These are phyloP conservation scores for Megathymus violae DNA, from an alignment of 1,140 invertebrate species.

Conservation along the genomic window DNA sequence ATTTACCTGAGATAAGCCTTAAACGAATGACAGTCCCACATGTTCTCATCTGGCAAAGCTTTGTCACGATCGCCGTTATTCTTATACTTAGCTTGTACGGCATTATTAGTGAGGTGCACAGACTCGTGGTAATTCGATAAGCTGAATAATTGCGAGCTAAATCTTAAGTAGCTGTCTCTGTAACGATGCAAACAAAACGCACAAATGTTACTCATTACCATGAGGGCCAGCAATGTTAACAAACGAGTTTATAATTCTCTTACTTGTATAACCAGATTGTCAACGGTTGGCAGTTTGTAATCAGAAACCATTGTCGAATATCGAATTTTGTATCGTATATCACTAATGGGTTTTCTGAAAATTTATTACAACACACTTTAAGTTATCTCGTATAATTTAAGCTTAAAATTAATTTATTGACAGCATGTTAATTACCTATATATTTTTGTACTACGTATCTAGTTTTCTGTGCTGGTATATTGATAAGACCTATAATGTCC, in stretches of 20 bases:
- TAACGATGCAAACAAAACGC: constrained; percentile 49
- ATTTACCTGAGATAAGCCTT: constrained; percentile 87
- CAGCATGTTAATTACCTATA: constrained; percentile 87
- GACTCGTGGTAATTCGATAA: constrained; percentile 96
- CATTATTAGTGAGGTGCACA: constrained; percentile 96
- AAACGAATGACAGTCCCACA: constrained; percentile 94
- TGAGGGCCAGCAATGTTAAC: constrained; percentile 3
- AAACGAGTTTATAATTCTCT: constrained; percentile 45
- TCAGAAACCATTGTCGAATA: constrained; percentile 96
- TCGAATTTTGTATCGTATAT: constrained; percentile 97
- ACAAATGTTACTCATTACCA: constrained; percentile 1
- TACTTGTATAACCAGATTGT: constrained; percentile 97
- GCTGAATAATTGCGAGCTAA: constrained; percentile 96
- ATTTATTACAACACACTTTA: constrained; percentile 32
- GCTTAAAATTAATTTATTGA: neutral
- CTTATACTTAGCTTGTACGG: constrained; percentile 95
- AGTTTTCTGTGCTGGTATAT: constrained; percentile 86
- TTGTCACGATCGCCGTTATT: constrained; percentile 90
- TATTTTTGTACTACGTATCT: constrained; percentile 98
- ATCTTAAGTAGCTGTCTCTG: constrained; percentile 95
- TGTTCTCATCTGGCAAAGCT: constrained; percentile 91
- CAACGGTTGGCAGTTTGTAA: constrained; percentile 94
- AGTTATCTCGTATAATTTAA: neutral
- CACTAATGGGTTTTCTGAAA: constrained; percentile 91
- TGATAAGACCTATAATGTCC: constrained; percentile 91